Evolutionary conservation across 2,113 vertebrate genomes (phyloP), one percentile per base, ranked within the genome.

Genomic region (Emydura subglobosa): DNA sequence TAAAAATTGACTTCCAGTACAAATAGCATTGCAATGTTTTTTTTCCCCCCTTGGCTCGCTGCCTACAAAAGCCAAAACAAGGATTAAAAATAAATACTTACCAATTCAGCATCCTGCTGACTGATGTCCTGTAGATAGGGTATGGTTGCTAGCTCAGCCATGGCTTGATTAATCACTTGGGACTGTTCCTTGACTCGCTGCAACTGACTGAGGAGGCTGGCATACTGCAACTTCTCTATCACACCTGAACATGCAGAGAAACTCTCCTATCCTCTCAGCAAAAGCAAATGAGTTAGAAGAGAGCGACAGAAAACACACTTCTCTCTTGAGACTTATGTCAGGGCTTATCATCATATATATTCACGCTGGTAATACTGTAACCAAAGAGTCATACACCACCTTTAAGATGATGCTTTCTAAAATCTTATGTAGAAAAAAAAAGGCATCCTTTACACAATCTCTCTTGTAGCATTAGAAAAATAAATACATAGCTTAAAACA

Each of bases 81-180:
- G 92, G 50, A 83, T 57, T 39, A 93, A 96, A 96, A 97, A 97
- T 50, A 85, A 94, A 93, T 82, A 61, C 96, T 97, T 95, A 98
- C 97, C 97, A 98, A 78, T 72, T 97, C 65, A 27, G 80, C 94
- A 93, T 98, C 98, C 85, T 97, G 78, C 78, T 97, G 93, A 93
- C 93, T 97, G 97, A 98, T 89, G 92, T 98, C 98, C 94, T 98
- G 98, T 14, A 97, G 98, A 94, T 98, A 98, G 90, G 98, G 98
- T 50, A 98, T n/a, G 55, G 98, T 97, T 4, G 95, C 98, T 86
- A 99, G 97, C 94, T 98, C 98, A 44, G 98, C 98, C 98, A 98
- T 97, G 0, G 85, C 98, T 96, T 98, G 98, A 96, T 98, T 97
- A 95, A 99, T 97, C 95, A 95, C 96, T 81, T 97, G 98, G 88